Base-by-base conservation (phyloP, 2,888 invertebrate genomes). In the Cybosia mesomella region DNA sequence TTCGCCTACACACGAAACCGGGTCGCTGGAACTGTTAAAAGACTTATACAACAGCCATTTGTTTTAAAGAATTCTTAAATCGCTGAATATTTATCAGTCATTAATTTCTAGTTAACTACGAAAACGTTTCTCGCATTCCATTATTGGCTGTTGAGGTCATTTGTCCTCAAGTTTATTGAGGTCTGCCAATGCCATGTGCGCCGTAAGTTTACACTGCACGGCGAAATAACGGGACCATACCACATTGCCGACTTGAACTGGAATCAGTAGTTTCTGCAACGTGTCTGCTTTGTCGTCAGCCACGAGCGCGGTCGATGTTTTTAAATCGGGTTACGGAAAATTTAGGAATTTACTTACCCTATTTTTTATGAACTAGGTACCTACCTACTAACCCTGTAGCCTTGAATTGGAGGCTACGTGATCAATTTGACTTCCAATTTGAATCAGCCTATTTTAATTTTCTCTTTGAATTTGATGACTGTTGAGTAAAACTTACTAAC, bases 131-230 rank as follows among this genome's bases (percentile, higher is more conserved):
- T 80, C 73, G 62, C 80, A 80, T 80, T 79, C 82, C 80, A 70
- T 75, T 68, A 60, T 63, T 60, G 53, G 21, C 32, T 54, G 28
- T 57, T 67, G 43, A 55, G 39, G 57, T 39, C 53, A 54, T 57
- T 63, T 64, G 70, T 59, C 63, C 60, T 60, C 59, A 57, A 58
- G 66, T 60, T 64, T 76, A 71, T 74, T 67, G 70, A 60, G 74
- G 81, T 77, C 82, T 70, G 80, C 82, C 79, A 81, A 81, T 82
- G 80, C 80, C 69, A 77, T 77, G 77, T 71, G 22, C 64, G 22
- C 43, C 8, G 34, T 43, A n/a, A 66, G 70, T 70, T 70, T 61
- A 66, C 58, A 71, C 61, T 69, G 72, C 68, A 64, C 49, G 53
- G 53, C 65, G n/a, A 72, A 73, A 15, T 80, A 81, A 81, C 80